phyloP scores from a whole-genome alignment of 2,797 vertebrate species.

The Lagothrix lagotricha region DNA sequence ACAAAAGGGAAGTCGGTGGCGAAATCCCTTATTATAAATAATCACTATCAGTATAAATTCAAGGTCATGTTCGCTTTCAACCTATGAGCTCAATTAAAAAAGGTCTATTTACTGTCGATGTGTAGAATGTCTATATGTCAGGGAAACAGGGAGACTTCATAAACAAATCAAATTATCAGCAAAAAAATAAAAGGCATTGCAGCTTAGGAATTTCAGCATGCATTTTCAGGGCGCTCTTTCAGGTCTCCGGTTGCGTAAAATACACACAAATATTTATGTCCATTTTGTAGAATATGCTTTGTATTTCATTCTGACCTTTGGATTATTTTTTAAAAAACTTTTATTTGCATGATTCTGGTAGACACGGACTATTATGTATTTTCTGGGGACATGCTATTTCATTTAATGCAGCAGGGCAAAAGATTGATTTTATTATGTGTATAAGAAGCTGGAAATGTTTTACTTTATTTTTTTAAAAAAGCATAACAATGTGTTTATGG shows the following conservation, averaged over 20 bases:
- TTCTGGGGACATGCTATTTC: slow-evolving; percentile 42
- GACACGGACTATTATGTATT: slow-evolving; percentile 6
- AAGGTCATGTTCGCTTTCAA: slow-evolving; percentile 83
- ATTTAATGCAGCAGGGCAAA: slow-evolving; percentile 50
- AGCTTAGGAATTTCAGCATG: slow-evolving; percentile 60
- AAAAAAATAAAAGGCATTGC: slow-evolving; percentile 62
- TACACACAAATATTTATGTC: neutral
- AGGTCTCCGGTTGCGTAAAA: slow-evolving; percentile 60
- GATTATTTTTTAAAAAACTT: neutral
- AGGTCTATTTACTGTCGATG: slow-evolving; percentile 82
- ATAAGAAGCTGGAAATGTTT: slow-evolving; percentile 68
- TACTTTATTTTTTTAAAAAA: slow-evolving; percentile 57
- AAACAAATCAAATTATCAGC: slow-evolving; percentile 79
- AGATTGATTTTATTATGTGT: slow-evolving; percentile 55
- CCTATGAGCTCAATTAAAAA: slow-evolving; percentile 83
- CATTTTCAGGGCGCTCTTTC: slow-evolving; percentile 46
- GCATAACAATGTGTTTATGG: slow-evolving; percentile 46
- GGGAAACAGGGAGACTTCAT: slow-evolving; percentile 78
- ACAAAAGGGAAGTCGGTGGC: slow-evolving; percentile 78
- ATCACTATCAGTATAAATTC: slow-evolving; percentile 82
- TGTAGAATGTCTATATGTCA: slow-evolving; percentile 80
- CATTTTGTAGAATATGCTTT: neutral
- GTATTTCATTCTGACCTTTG: slow-evolving; percentile 74
- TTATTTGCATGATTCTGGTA: slow-evolving; percentile 29
- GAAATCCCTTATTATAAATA: slow-evolving; percentile 83